phyloP scores from a whole-genome alignment of 2,888 invertebrate genomes.

The Rhopalosiphum nymphaeae region DNA sequence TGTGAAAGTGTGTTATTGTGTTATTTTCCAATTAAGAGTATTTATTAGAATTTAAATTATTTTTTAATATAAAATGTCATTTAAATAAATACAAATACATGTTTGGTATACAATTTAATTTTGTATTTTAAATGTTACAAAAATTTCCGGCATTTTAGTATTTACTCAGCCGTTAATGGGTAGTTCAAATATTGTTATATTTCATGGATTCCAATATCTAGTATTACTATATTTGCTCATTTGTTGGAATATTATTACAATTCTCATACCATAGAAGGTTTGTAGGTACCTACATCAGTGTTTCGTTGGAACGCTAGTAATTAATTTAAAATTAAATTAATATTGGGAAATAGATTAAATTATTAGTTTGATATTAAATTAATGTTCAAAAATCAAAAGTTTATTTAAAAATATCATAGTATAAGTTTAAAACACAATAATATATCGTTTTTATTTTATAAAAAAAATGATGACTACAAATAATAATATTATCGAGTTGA shows the following conservation, averaged over 20 bases:
- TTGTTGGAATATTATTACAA: neutral
- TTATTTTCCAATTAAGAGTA: neutral
- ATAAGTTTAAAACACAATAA: neutral
- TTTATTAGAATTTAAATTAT: neutral
- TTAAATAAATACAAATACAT: neutral
- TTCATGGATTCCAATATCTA: neutral
- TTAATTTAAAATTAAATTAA: neutral
- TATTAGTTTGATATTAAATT: neutral
- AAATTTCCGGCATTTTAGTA: neutral
- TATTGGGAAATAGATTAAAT: neutral
- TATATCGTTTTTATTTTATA: neutral
- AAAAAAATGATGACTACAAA: neutral
- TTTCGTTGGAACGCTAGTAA: neutral
- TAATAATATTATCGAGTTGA: neutral
- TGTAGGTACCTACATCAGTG: neutral
- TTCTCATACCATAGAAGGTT: neutral
- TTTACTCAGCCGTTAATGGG: neutral
- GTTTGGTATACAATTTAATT: neutral
- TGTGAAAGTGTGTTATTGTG: neutral
- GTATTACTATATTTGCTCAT: neutral
- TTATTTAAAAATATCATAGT: neutral
- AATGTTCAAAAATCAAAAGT: neutral
- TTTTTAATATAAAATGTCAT: neutral
- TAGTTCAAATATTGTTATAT: neutral
- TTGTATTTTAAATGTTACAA: neutral